Base-by-base conservation (phyloP, 2,797 vertebrate species). In the Stomatorhinus walkeri region DNA sequence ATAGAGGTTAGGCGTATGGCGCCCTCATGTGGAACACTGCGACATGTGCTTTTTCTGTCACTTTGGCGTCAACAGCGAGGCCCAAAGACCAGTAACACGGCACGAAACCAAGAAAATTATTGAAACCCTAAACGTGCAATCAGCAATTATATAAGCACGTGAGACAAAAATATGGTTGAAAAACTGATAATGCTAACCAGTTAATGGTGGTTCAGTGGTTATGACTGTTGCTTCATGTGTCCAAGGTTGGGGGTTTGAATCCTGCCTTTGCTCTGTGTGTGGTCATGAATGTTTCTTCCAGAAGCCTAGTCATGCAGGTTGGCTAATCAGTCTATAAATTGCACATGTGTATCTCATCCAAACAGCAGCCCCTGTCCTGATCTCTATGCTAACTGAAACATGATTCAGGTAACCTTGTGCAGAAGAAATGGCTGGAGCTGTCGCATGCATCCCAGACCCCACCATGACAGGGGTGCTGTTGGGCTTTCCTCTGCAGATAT, bases 11-110 rank as follows among this genome's bases (percentile, higher is more conserved):
- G 28, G 46, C 12, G 32, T 85, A 32, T 61, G 84, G 56, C 61
- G 88, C 81, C 83, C 88, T 51, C 88, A 43, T 52, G 88, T 85
- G 88, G 88, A 49, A 19, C 4, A 49, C 1, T 36, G 24, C 14
- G 8, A 84, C 46, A 84, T 10, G 6, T 43, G 36, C 72, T 79
- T 36, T 40, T 43, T 43, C 72, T 7, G 72, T 79, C 36, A 79
- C 59, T n/a, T n/a, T 24, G 12, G 10, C 24, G 24, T 68, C 9
- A 32, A 12, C 10, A 32, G 28, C 64, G 28, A 36, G 12, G 12
- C 28, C 12, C 12, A 19, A n/a, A 79, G 19, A 43, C 72, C 36
- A n/a, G 40, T 19, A n/a, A 43, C 14, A 40, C 36, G 14, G 72
- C 19, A 72, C 10, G 5, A 79, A 36, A 19, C 16, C 68, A 76